Evolutionary conservation across 2,888 invertebrate genomes (phyloP).

Genomic region (Neuroscelio doddi): DNA sequence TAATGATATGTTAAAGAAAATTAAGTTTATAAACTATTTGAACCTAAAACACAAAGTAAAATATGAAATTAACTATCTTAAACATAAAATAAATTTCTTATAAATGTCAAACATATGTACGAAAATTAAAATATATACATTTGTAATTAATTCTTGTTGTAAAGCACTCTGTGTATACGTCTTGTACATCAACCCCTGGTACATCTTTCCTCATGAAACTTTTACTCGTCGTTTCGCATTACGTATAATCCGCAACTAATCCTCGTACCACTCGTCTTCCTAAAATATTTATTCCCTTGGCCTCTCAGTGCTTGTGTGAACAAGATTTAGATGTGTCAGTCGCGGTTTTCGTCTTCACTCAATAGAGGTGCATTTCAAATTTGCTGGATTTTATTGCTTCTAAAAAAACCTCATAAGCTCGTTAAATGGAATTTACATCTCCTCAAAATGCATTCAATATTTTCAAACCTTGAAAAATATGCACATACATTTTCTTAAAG

Average conservation of each 20-base stretch:
- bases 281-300: conserved; percentile 43
- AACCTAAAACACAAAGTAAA: too few relatives aligned
- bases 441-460: too few relatives aligned
- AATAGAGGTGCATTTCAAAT: conserved; percentile 4
- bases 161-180: conserved; percentile 31
- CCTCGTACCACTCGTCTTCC: conserved; percentile 39
- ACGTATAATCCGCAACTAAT: conserved; percentile 48
- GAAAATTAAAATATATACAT: conserved; percentile 29
- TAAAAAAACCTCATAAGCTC: too few relatives aligned
- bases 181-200: conserved; percentile 41
- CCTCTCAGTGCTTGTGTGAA: conserved; percentile 34
- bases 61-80: too few relatives aligned
- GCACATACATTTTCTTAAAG: too few relatives aligned
- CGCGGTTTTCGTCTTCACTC: conserved; percentile 16
- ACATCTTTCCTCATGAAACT: conserved; percentile 48
- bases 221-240: conserved; percentile 51
- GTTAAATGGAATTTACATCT: not conserved
- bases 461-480: too few relatives aligned
- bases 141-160: conserved; percentile 26
- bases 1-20: too few relatives aligned
- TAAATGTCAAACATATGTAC: conserved; percentile 34
- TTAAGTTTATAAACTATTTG: too few relatives aligned
- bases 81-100: too few relatives aligned
- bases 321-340: conserved; percentile 42
- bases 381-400: conserved; percentile 9